Base-by-base conservation (phyloP, 2,113 vertebrate genomes). In the Ia io region DNA sequence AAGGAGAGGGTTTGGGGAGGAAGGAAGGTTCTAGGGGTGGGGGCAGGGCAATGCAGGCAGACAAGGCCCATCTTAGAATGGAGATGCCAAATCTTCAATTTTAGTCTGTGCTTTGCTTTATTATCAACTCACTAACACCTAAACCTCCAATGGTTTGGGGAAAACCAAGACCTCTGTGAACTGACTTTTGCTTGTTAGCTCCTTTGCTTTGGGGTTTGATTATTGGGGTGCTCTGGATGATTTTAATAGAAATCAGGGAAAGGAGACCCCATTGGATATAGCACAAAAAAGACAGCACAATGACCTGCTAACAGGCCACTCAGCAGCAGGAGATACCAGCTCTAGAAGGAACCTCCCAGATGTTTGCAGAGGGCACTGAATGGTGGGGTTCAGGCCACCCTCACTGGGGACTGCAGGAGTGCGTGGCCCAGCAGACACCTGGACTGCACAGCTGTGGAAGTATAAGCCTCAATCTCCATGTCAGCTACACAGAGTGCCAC, bases 211-310 rank as follows among this genome's bases (percentile, higher is more conserved):
- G 49, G 37, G 56, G 22, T 53, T 73, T 91, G 30, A 84, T 77
- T 80, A 80, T 5, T 35, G 17, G 84, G 59, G 42, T 42, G 6
- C 35, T 86, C 47, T 20, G 32, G 47, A 44, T 56, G 2, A 80
- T 82, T 86, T 74, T 20, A 49, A 56, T 35, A 79, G 79, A 42
- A 74, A 91, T 35, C 86, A 65, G 86, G 47, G 61, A 56, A 56
- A 86, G 37, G 69, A 32, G 63, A 17, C 28, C 49, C 56, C 51
- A 5, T 0, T 32, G 25, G 61, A 23, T 37, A 22, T 6, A 67
- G 42, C 2, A 1, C 11, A 40, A 67, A 44, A 44, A 80, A 65
- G 20, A 65, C 0, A 37, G 25, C 0, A 6, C 18, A 42, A 74
- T 0, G 1, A 35, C 5, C 30, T 30, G 32, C 1, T 9, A 28